A percentile compares a stretch with the other conserved stretches of the same genome.
phyloP scores from a whole-genome alignment of 2,797 vertebrate species.

The Alauda arvensis region DNA sequence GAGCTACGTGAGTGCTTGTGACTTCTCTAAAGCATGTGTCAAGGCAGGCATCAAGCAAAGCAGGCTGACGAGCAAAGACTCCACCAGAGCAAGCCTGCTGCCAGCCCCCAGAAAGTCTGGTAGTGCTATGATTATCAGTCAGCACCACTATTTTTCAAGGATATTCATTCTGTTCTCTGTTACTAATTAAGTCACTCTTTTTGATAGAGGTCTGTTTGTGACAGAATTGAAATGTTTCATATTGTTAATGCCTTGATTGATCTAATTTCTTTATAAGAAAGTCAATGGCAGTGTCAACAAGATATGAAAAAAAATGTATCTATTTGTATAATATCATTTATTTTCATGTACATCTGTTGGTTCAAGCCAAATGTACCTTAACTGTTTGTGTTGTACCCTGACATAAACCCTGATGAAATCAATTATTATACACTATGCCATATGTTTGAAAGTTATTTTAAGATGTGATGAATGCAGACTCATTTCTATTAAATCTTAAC shows the following conservation, averaged over 20 bases:
- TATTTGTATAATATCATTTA: neutral
- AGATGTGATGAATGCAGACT: neutral
- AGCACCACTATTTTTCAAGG: neutral
- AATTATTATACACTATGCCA: neutral
- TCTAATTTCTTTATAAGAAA: neutral
- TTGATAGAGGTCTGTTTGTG: neutral
- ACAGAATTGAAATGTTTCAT: neutral
- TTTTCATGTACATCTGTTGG: neutral
- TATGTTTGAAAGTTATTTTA: neutral
- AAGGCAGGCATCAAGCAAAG: neutral
- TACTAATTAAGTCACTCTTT: neutral
- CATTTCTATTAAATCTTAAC: neutral
- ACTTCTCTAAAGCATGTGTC: neutral
- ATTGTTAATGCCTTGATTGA: neutral
- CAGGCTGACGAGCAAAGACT: neutral
- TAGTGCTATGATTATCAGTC: neutral
- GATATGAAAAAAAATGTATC: neutral
- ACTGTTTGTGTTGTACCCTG: neutral
- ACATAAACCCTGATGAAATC: neutral
- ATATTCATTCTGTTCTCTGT: neutral
- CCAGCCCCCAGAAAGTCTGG: neutral
- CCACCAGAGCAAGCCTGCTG: neutral
- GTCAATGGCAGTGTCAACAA: neutral
- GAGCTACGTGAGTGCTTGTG: rapidly evolving
- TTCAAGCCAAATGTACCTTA: neutral